Conservation (phyloP, 1,140 invertebrate genomes). For the Cotesia typhae region DNA sequence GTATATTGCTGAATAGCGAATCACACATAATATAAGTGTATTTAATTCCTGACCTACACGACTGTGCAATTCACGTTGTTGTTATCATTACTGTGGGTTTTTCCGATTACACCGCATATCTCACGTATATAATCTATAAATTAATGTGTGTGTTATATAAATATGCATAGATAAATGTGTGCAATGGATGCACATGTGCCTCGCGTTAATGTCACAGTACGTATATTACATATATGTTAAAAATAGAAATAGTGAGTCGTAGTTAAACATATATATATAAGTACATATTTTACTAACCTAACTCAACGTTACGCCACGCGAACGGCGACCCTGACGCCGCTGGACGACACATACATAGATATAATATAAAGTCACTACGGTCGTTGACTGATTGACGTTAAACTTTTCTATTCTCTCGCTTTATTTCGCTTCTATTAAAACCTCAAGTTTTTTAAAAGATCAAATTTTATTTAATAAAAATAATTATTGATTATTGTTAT, state of each 20-base stretch:
- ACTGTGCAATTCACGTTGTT: conserved; percentile 11
- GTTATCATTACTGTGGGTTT: conserved; percentile 1
- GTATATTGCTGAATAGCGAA: too few relatives aligned
- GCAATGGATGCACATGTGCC: too few relatives aligned
- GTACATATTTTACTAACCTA: conserved; percentile 53
- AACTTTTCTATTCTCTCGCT: conserved; percentile 1
- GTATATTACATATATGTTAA: conserved; percentile 26
- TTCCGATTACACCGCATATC: conserved; percentile 1
- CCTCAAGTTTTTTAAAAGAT: too few relatives aligned
- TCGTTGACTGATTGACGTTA: conserved; percentile 60
- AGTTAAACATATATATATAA: conserved; percentile 19
- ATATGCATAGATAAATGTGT: too few relatives aligned
- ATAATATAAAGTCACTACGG: conserved; percentile 45
- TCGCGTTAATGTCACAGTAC: background rate
- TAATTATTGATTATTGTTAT: too few relatives aligned
- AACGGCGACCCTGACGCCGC: conserved; percentile 28
- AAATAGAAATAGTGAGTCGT: conserved; percentile 50
- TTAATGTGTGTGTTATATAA: background rate
- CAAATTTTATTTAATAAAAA: too few relatives aligned
- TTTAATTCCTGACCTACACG: conserved; percentile 36
- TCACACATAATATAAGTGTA: too few relatives aligned
- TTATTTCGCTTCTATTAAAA: background rate
- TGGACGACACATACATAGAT: conserved; percentile 14
- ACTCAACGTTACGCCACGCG: conserved; percentile 50
- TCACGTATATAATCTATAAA: conserved; percentile 7